phyloP scores from a whole-genome alignment of 2,797 vertebrate genomes.

The Myiotriccus ornatus region DNA sequence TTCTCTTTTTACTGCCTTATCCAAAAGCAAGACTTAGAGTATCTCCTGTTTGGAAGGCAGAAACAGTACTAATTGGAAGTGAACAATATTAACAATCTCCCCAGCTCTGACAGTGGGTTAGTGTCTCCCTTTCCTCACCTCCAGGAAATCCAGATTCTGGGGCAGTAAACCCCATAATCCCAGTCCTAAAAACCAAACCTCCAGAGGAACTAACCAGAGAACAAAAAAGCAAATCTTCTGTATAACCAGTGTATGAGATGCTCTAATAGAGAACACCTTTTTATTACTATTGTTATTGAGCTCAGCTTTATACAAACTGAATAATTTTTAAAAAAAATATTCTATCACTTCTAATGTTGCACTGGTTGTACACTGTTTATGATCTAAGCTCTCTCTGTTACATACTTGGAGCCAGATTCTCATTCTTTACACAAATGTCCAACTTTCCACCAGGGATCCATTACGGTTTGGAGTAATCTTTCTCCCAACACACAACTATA shows the following conservation, averaged over 20 bases:
- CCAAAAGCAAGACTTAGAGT: neutral
- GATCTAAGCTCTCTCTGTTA: neutral
- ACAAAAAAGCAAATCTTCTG: neutral
- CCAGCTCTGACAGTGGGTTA: neutral
- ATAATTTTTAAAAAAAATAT: no score
- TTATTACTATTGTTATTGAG: neutral
- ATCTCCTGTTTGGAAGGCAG: neutral
- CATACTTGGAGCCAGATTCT: neutral
- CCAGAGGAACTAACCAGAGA: neutral
- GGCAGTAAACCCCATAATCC: neutral
- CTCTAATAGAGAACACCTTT: neutral
- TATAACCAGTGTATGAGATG: neutral
- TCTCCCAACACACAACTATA: slow-evolving; percentile 6
- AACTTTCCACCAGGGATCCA: slow-evolving; percentile 1
- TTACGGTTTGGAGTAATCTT: slow-evolving; percentile 40
- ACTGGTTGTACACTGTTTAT: neutral
- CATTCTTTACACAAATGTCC: neutral
- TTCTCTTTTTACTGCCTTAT: neutral
- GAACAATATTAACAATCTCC: neutral
- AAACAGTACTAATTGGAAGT: neutral
- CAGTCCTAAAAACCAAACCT: neutral
- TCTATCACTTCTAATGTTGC: neutral
- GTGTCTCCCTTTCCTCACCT: neutral
- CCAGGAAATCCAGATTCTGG: neutral
- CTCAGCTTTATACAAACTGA: neutral